Base-by-base conservation (phyloP, 2,888 invertebrate genomes). In the Xestoiulus laeticollis region DNA sequence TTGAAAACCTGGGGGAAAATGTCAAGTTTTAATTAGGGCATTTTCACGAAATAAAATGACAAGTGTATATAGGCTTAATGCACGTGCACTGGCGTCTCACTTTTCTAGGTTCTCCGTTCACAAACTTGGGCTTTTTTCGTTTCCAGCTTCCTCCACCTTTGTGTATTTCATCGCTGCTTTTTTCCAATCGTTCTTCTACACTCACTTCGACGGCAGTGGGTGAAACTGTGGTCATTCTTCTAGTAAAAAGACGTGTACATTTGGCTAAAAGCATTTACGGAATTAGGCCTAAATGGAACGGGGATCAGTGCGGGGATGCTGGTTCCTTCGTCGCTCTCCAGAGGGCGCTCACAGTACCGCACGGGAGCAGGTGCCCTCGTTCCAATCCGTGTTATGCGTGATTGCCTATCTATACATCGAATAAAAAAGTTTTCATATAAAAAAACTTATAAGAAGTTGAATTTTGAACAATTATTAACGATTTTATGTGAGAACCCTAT, bases 391-490 rank as follows among this genome's bases (percentile, higher is more conserved):
- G 30, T 30, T 78, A 6, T 22, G 68, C 22, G 68, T 68, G 68
- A 68, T 78, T 78, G 78, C 78, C 30, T 78, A 78, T 30, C 30
- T 78, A 68, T 26, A 22, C 14, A 3, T 2, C 0, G 19, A 48
- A 48, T 12, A 16, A 48, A 48, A 78, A 78, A 78, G 30, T 53
- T 16, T 14, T 48, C 5, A 30, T 12, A n/a, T 59, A 68, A 22
- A 68, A 78, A 78, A 68, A 68, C 8, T 22, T 38, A 68, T 48
- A 78, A 78, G 12, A 78, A 30, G 78, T 78, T 68, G 30, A 78
- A 78, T 78, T n/a, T 78, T 78, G 78, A 78, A 78, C n/a, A 78
- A 78, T 78, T 78, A 78, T 78, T 78, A 78, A 78, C 78, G 78
- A 78, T 78, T n/a, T 78, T 78, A 30, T 14, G 14, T 12, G 48